Evolutionary conservation across 2,888 invertebrate genomes (phyloP), one percentile per base, ranked within the genome.

Genomic region (Phengaris arion): DNA sequence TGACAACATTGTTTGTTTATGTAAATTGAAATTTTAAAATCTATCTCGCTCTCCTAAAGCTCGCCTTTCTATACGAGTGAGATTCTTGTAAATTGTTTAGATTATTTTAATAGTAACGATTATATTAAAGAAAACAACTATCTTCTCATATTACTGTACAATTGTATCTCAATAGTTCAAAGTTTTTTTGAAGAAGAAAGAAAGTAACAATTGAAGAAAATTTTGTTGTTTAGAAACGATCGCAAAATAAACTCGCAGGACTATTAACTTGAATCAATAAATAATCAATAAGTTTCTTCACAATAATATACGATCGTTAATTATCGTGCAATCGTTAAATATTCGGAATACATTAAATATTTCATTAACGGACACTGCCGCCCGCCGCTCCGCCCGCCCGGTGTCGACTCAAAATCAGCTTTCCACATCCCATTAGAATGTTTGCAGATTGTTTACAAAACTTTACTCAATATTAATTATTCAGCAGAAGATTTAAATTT

Each of bases 281-380:
- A 35, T 64, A 45, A 64, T 64, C 64, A 13, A 64, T 7, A 45
- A 64, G 35, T 64, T 45, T 35, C 64, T 10, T 35, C 64, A 64
- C 35, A 64, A 64, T 64, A 64, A 64, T 35, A 64, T 64, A 35
- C 35, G 64, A 12, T 35, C 59, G 22, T 22, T 35, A 64, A 64
- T 64, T 64, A 64, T 64, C 6, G 12, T 64, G 64, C 64, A 64
- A 64, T 64, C 35, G 64, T 64, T 64, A 64, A 64, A 64, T 64
- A 64, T 64, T 64, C 64, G 12, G 64, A 64, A 64, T 64, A 64
- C 35, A 64, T 64, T 64, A 59, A 3, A 35, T 59, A 59, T 59
- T 22, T 64, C 64, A 64, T 13, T 64, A 64, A 12, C 9, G 22
- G 22, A 1, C 0, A 35, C 35, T 35, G 35, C 35, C 35, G 35